phyloP scores from a whole-genome alignment of 2,113 vertebrate species.

The Microcebus lehilahytsara region DNA sequence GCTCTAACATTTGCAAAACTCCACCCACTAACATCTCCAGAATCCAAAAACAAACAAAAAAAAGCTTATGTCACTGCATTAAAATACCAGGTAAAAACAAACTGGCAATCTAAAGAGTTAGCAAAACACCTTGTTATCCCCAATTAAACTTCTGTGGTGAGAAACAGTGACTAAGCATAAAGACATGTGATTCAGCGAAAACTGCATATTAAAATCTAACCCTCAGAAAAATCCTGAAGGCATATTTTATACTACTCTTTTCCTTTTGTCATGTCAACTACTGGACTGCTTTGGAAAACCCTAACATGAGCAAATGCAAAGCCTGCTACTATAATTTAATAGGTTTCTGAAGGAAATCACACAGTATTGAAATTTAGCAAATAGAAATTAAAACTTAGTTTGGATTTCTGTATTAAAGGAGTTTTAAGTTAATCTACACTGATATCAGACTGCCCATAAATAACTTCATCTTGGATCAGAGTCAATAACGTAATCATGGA shows the following conservation, averaged over 20 bases:
- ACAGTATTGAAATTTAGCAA: not conserved
- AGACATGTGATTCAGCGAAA: conserved; percentile 70
- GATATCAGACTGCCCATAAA: conserved; percentile 60
- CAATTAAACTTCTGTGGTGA: conserved; percentile 54
- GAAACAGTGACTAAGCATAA: conserved; percentile 75
- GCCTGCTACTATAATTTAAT: not conserved
- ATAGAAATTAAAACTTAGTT: not conserved
- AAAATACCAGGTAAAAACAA: conserved; percentile 26
- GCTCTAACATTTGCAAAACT: conserved; percentile 33
- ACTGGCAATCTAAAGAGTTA: not conserved
- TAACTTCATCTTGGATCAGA: conserved; percentile 55
- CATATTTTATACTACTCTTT: not conserved
- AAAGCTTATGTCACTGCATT: conserved; percentile 4
- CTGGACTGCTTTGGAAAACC: not conserved
- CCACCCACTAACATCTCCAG: conserved; percentile 7
- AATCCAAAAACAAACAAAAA: not conserved
- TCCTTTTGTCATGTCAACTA: not conserved
- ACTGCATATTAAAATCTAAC: not conserved
- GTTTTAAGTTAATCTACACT: not conserved
- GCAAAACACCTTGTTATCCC: conserved; percentile 50
- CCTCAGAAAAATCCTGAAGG: not conserved
- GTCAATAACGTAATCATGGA: conserved; percentile 41
- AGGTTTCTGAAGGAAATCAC: not conserved
- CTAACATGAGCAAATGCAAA: not conserved
- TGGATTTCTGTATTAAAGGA: not conserved